phyloP scores from a whole-genome alignment of 1,140 invertebrate genomes.

The Drosophila baimaii region DNA sequence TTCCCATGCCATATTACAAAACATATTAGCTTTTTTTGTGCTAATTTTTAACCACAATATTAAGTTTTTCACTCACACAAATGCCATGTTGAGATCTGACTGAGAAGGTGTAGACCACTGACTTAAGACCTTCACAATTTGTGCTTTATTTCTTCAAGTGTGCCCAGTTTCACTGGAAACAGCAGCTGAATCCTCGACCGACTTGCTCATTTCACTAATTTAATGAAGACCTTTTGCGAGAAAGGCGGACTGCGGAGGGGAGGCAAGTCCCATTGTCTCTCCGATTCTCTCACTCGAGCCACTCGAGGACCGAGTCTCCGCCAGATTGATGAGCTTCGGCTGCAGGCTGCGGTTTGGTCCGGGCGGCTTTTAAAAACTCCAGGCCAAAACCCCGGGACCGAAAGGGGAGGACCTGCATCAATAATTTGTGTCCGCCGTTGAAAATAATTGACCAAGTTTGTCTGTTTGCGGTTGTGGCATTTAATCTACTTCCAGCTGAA shows the following conservation, averaged over 20 bases:
- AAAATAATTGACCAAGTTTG: constrained; percentile 83
- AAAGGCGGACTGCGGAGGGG: constrained; percentile 44
- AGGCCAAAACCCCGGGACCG: background rate
- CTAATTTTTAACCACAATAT: no score
- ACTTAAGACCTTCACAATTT: no score
- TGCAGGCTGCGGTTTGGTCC: constrained; percentile 42
- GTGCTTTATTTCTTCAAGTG: constrained; percentile 13
- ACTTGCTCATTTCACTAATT: constrained; percentile 81
- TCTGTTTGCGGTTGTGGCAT: constrained; percentile 81
- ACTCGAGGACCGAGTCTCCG: constrained; percentile 38
- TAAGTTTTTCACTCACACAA: no score
- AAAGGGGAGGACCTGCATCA: constrained; percentile 63
- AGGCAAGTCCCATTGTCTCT: constrained; percentile 69
- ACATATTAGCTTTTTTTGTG: no score
- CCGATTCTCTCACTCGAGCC: constrained; percentile 28
- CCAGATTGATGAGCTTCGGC: constrained; percentile 72
- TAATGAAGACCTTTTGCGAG: constrained; percentile 79
- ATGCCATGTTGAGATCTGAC: no score
- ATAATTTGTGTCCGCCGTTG: constrained; percentile 82
- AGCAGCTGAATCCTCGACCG: constrained; percentile 50
- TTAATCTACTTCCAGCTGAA: constrained; percentile 78
- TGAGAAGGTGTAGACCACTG: no score
- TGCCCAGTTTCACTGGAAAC: constrained; percentile 1
- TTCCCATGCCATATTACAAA: no score
- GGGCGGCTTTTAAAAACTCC: constrained; percentile 32